Base-by-base conservation (phyloP, 2,113 vertebrate genomes). In the Centrocercus urophasianus region DNA sequence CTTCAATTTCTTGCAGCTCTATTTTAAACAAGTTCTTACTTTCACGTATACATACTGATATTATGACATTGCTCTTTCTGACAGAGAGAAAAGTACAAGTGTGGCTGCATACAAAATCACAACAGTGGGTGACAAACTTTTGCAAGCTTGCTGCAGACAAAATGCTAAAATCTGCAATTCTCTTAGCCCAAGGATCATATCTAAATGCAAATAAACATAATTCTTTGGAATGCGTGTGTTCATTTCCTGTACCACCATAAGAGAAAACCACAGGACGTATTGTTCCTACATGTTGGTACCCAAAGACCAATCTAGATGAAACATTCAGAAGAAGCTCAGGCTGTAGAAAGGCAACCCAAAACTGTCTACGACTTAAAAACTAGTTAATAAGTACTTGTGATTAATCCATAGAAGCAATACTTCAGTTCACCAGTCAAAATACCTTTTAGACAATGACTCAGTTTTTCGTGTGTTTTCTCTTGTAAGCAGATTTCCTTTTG, bases 111-210 rank as follows among this genome's bases (percentile, higher is more conserved):
- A 63, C 15, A 74, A 86, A 74, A 54, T 38, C 45, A 80, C n/a
- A 86, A 28, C 22, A 76, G 25, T 0, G 0, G n/a, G 24, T 73
- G 48, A 86, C 32, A 77, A 40, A 59, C 59, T 71, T 73, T 45
- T 11, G 56, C 42, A 45, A 34, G 7, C 3, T 77, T 3, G 20
- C 12, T 0, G 0, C 4, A 43, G 71, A 21, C 10, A 86, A 73
- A 95, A 36, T 7, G 7, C 36, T 70, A 73, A 12, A 30, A 67
- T 48, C 56, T 60, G 13, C 52, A 6, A 22, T 59, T 73, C 83
- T 45, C 28, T 71, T 80, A 59, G 25, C 1, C 18, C 30, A 80
- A 34, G 7, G 19, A 50, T 17, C 13, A 73, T 9, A 70, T 47
- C 43, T 48, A 25, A 61, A 38, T 30, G 28, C 25, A 61, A 61